These are phyloP conservation scores for Lacerta agilis DNA, from an alignment of 2,797 vertebrate genomes.

Conservation along the genomic window DNA sequence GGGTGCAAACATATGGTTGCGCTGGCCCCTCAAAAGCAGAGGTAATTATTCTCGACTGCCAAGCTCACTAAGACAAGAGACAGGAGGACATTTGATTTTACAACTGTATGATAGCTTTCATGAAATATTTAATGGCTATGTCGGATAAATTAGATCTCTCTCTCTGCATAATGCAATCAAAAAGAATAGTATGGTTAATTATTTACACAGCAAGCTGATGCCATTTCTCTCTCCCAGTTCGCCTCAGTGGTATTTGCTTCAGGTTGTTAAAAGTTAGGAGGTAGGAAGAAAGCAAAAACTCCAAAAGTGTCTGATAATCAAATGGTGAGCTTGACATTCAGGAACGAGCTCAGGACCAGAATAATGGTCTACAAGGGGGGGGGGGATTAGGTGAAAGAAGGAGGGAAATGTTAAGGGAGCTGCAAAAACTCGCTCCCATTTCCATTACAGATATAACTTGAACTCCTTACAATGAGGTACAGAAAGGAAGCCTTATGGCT, in stretches of 20 bases:
- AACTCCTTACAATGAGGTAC: background rate
- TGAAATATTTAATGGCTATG: constrained; percentile 66
- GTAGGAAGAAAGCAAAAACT: constrained; percentile 46
- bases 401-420: constrained; percentile 1
- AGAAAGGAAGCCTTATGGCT: background rate
- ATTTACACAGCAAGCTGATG: constrained; percentile 57
- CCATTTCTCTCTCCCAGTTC: constrained; percentile 49
- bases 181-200: constrained; percentile 67
- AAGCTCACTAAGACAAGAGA: constrained; percentile 46
- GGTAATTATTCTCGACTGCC: constrained; percentile 51
- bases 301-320: background rate
- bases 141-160: constrained; percentile 68
- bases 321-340: constrained; percentile 1
- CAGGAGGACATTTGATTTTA: constrained; percentile 57
- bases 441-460: constrained; percentile 23
- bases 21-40: constrained; percentile 38
- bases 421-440: background rate
- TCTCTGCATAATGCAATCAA: constrained; percentile 55
- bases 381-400: background rate
- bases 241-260: constrained; percentile 43
- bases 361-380: background rate
- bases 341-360: background rate
- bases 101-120: constrained; percentile 54
- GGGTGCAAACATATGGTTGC: constrained; percentile 5
- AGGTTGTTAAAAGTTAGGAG: constrained; percentile 49